Conservation (phyloP, 2,888 invertebrate genomes). For the Watsonalla cultraria region DNA sequence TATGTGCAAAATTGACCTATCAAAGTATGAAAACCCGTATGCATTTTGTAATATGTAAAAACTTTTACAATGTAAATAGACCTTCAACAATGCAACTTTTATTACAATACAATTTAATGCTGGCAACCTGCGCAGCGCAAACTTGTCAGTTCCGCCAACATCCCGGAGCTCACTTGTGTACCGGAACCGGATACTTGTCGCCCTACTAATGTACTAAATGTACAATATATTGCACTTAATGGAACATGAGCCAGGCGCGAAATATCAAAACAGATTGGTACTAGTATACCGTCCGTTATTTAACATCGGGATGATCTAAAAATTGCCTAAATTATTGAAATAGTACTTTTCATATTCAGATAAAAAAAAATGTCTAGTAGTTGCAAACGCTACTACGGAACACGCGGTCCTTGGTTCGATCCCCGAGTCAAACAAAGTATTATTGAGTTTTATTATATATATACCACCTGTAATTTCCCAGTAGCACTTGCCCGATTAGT, state of each 20-base stretch:
- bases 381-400: too few species aligned
- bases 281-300: too few species aligned
- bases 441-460: too few species aligned
- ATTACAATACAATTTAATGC: slow-evolving; percentile 32
- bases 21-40: not conserved
- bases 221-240: not conserved
- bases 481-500: too few species aligned
- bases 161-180: slow-evolving; percentile 25
- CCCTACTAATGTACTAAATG: slow-evolving; percentile 18
- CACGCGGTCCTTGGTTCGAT: too few species aligned
- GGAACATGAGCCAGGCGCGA: not conserved
- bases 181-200: slow-evolving; percentile 36
- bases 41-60: slow-evolving; percentile 9
- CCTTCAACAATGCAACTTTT: slow-evolving; percentile 14
- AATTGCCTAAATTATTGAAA: too few species aligned
- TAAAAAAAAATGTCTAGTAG: too few species aligned
- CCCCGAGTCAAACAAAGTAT: too few species aligned
- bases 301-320: too few species aligned
- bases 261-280: not conserved
- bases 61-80: slow-evolving; percentile 5
- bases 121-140: slow-evolving; percentile 32
- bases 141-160: slow-evolving; percentile 43
- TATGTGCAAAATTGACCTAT: too few species aligned
- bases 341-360: too few species aligned
- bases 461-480: too few species aligned